phyloP scores from a whole-genome alignment of 2,113 vertebrate genomes.

The Spea bombifrons region DNA sequence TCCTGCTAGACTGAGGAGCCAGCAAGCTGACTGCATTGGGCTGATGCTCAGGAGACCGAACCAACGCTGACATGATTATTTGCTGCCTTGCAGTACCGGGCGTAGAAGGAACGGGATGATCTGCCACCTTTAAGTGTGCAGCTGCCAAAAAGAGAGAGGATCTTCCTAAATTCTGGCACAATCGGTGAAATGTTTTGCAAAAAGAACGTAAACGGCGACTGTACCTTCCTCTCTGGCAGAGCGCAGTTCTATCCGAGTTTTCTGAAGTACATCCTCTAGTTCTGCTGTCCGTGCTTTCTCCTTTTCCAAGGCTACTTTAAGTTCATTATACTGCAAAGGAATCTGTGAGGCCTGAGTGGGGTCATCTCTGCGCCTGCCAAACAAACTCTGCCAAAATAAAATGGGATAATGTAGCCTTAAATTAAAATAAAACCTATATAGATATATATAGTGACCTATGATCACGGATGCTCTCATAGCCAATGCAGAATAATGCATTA shows the following conservation, averaged over 20 bases:
- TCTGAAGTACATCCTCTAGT: conserved; percentile 94
- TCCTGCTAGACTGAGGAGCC: conserved; percentile 82
- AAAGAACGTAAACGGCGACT: conserved; percentile 12
- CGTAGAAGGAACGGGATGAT: conserved; percentile 78
- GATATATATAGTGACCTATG: background rate
- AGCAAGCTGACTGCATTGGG: conserved; percentile 82
- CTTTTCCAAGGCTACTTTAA: conserved; percentile 95
- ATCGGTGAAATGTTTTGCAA: background rate
- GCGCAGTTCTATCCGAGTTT: conserved; percentile 91
- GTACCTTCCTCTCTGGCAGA: conserved; percentile 91
- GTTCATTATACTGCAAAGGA: conserved; percentile 95
- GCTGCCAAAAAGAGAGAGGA: conserved; percentile 65
- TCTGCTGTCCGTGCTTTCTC: conserved; percentile 90
- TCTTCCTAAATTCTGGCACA: background rate
- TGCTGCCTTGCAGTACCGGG: conserved; percentile 87
- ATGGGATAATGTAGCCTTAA: too few relatives aligned
- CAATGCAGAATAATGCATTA: background rate
- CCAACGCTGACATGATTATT: conserved; percentile 92
- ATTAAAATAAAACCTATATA: background rate
- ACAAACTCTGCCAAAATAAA: conserved; percentile 83
- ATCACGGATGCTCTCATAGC: too few relatives aligned
- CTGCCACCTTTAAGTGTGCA: conserved; percentile 87
- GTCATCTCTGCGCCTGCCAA: conserved; percentile 95
- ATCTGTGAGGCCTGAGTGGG: conserved; percentile 89
- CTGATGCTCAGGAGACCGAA: conserved; percentile 95